Base-by-base conservation (phyloP, 2,113 vertebrate species). In the Dipodomys merriami region DNA sequence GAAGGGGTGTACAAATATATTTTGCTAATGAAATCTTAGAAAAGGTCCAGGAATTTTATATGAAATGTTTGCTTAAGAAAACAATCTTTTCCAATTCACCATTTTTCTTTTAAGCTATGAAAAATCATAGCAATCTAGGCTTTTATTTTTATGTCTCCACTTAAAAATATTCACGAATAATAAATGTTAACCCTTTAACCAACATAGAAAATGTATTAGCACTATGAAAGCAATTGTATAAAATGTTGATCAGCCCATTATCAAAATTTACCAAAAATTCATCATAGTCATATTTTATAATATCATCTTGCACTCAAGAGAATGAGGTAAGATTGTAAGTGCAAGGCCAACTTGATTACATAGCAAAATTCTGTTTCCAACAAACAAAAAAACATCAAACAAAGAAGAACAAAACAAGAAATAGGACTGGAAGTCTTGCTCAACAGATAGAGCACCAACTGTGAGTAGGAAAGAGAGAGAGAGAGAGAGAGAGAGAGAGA, bases 21-120 rank as follows among this genome's bases (percentile, higher is more conserved):
- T 69, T 83, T 72, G 13, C n/a, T 94, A 49, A 74, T 29, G 16
- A 83, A 92, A 88, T 83, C 64, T 86, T 39, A 77, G n/a, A 90
- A 86, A 92, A 74, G 22, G 11, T 3, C 25, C 12, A 65, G 11
- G 69, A 90, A 82, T 83, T 95, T 95, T 62, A 76, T 85, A 83
- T 27, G n/a, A 80, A 87, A 91, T 74, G 19, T 80, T 90, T 94
- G 74, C 29, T 87, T 53, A 60, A 69, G 25, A 79, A 67, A 79
- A 30, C 22, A 79, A 33, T 88, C 77, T 80, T 85, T 80, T 69
- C 68, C 25, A 78, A 79, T n/a, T 81, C 39, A 82, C n/a, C 78
- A 3, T 81, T 83, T 85, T 89, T 85, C 30, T 86, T 49, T 94
- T 83, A 84, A 87, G 29, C 33, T 46, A 39, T 71, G 30, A 35